A percentile compares a stretch with the other conserved stretches of the same genome.
These are phyloP conservation scores for Tiliqua scincoides DNA, from an alignment of 2,113 vertebrate genomes.

Conservation along the genomic window DNA sequence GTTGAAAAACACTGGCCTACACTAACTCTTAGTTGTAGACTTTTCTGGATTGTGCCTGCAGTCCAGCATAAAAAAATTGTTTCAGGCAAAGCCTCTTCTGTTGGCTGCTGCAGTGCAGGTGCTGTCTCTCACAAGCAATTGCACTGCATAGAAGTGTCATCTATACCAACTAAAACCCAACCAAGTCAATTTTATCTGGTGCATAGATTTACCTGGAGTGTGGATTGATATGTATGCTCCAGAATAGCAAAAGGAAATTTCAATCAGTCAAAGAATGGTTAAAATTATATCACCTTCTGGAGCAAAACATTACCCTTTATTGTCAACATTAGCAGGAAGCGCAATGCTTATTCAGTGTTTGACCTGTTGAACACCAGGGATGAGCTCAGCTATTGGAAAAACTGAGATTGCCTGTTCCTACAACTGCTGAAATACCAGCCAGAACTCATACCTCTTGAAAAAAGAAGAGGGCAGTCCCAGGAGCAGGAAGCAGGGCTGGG, in stretches of 20 bases:
- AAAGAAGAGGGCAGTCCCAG: too few relatives aligned
- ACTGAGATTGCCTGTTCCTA: background rate
- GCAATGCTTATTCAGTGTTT: too few relatives aligned
- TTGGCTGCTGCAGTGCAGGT: too few relatives aligned
- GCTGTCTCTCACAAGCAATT: too few relatives aligned
- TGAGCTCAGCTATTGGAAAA: background rate
- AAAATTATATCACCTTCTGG: too few relatives aligned
- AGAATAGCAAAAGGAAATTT: background rate
- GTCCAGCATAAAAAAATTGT: background rate
- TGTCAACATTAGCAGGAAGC: too few relatives aligned
- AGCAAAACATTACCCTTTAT: too few relatives aligned
- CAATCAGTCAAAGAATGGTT: background rate
- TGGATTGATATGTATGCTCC: background rate
- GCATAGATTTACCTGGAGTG: too few relatives aligned
- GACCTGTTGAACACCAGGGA: background rate
- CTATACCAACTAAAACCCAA: background rate
- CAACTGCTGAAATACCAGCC: background rate
- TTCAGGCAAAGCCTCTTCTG: background rate
- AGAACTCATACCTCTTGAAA: background rate
- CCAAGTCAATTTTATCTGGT: background rate
- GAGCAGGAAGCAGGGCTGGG: too few relatives aligned
- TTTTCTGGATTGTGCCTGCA: too few relatives aligned
- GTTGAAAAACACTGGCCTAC: too few relatives aligned
- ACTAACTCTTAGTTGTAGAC: too few relatives aligned
- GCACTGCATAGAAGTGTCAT: background rate